Evolutionary conservation across 2,797 vertebrate genomes (phyloP), one percentile per base, ranked within the genome.

Genomic region (Crocidura indochinensis): DNA sequence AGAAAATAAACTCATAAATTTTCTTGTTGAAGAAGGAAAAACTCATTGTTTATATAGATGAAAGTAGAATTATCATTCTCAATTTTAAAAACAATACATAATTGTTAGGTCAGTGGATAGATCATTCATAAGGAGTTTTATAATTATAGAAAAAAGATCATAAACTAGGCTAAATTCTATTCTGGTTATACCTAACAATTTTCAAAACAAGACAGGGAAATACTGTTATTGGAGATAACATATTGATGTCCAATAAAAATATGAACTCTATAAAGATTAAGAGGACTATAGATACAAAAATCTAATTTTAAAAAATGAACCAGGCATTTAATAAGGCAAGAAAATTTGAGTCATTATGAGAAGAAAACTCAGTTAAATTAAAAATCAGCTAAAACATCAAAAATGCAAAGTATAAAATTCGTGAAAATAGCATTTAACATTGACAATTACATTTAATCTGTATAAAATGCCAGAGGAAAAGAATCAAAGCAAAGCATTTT

Each of bases 381-480:
- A n/a, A n/a, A n/a, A n/a, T n/a, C n/a, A 49, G 26, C 29, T 29
- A 72, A 89, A n/a, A n/a, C 51, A 49, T 67, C 73, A 27, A 6
- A 93, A 91, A 62, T 8, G 49, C 1, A 64, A 26, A 67, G 11
- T 67, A n/a, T 29, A 60, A 27, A 90, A 80, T 79, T 71, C 27
- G 11, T 56, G 46, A 74, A 1, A 77, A 9, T 31, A 75, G 11
- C 5, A 79, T 9, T 74, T 27, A 87, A 62, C 12, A 60, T 3
- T 60, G 75, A 3, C 27, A 24, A 67, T 20, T 51, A 1, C 56
- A 64, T 31, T 56, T 3, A 2, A 15, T 47, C 12, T 47, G 6
- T 38, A 46, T 47, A 56, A 46, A 10, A 77, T 64, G 19, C 6
- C 64, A 29, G 2, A 73, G 24, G 19, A 24, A 85, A 68, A 76